Evolutionary conservation across 2,797 vertebrate genomes (phyloP), one percentile per base, ranked within the genome.

Genomic region (Parambassis ranga): DNA sequence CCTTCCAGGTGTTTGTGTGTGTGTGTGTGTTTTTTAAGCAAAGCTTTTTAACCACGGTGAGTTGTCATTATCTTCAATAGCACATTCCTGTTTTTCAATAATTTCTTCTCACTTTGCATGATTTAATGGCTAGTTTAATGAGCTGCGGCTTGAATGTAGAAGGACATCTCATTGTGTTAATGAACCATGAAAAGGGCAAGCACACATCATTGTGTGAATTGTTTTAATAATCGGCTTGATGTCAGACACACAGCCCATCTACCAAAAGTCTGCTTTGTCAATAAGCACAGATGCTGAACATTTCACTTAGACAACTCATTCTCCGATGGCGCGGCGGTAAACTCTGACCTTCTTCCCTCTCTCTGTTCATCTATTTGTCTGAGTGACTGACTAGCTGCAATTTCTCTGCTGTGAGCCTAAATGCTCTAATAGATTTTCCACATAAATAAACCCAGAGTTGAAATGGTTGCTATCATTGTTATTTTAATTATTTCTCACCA

Each of bases 141-240:
- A 92, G 81, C 90, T 93, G 88, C 89, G 82, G 84, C 84, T 84
- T 89, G 84, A 87, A 75, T 91, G 75, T 80, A 87, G 52, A 87
- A 91, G 81, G 88, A 91, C 87, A 75, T 77, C 85, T 92, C 90
- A 85, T 90, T 85, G 86, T 76, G 79, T 75, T 94, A 92, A 91
- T 93, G 92, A 93, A 90, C 86, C 86, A 79, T 92, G 92, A 91
- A 93, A 94, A 91, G 83, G 81, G 81, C 87, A 90, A 90, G 79
- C 80, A 82, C 87, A 87, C 82, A 88, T 90, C 77, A 85, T 82
- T 75, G 78, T 79, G 79, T 75, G 71, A 77, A 87, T 76, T 55
- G 72, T 78, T 87, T 90, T 85, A 88, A 89, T 88, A 87, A 89
- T 90, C 77, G 81, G 59, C 77, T 41, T 10, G 2, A 32, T 86